These are phyloP conservation scores for Drosophila histrio DNA, from an alignment of 2,888 invertebrate genomes.

Conservation along the genomic window DNA sequence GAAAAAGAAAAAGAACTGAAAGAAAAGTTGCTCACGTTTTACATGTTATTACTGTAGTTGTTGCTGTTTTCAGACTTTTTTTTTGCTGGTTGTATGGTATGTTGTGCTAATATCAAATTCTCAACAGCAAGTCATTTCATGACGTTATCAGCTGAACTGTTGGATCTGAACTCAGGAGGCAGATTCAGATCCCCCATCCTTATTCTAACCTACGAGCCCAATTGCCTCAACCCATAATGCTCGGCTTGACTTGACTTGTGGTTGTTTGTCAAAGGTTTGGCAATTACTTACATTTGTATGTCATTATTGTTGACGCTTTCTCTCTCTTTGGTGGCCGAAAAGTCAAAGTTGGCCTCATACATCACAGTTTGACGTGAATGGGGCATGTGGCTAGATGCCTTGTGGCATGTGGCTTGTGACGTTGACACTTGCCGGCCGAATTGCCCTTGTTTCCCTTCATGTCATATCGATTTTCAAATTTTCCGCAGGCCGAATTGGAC, in stretches of 20 bases:
- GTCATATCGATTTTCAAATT: constrained; percentile 77
- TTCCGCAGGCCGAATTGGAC: constrained; percentile 59
- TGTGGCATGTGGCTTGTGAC: constrained; percentile 56
- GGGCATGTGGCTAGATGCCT: constrained; percentile 32
- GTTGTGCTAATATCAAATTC: constrained; percentile 36
- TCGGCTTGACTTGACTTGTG: constrained; percentile 9
- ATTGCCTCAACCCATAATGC: background rate
- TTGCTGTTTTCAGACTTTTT: background rate
- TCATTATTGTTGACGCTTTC: constrained; percentile 43
- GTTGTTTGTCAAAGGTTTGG: constrained; percentile 57
- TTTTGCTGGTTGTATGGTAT: background rate
- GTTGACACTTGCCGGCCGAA: constrained; percentile 44
- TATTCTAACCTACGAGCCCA: background rate
- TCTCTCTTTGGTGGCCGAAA: constrained; percentile 12
- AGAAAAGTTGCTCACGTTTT: constrained; percentile 59
- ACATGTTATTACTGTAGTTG: constrained; percentile 15
- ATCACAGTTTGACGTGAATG: constrained; percentile 43
- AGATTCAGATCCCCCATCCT: background rate
- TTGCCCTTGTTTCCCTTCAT: constrained; percentile 67
- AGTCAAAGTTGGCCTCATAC: constrained; percentile 58
- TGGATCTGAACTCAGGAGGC: too few species aligned
- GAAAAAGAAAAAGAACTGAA: constrained; percentile 26
- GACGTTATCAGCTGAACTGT: constrained; percentile 42
- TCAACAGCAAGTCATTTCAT: constrained; percentile 27
- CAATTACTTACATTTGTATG: constrained; percentile 64